These are phyloP conservation scores for Burhinus oedicnemus DNA, from an alignment of 2,113 vertebrate species.

Conservation along the genomic window DNA sequence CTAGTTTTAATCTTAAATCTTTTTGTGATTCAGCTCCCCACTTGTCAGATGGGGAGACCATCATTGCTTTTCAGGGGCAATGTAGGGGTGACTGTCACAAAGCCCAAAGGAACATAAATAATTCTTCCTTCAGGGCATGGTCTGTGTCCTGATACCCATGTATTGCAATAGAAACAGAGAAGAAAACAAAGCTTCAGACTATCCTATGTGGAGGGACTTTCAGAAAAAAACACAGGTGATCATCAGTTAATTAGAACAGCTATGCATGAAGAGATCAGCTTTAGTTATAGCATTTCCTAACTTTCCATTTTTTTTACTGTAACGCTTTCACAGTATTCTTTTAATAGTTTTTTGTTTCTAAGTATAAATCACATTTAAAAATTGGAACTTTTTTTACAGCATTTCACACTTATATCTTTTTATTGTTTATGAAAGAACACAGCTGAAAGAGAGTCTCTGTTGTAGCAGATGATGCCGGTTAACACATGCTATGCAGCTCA, in stretches of 20 bases:
- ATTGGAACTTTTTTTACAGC: background rate
- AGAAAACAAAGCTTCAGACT: background rate
- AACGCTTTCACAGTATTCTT: background rate
- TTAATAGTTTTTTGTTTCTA: background rate
- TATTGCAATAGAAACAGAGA: background rate
- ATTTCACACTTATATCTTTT: background rate
- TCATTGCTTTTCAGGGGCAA: background rate
- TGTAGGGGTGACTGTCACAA: background rate
- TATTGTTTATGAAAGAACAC: background rate
- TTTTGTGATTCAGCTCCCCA: background rate
- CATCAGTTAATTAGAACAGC: background rate
- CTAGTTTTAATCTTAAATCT: background rate
- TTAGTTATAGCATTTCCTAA: background rate
- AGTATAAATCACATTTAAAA: background rate
- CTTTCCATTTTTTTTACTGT: background rate
- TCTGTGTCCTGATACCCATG: background rate
- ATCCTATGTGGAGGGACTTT: background rate
- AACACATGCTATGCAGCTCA: background rate
- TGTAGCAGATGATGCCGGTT: background rate
- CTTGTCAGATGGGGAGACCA: background rate
- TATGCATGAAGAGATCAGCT: background rate
- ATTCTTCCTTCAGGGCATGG: background rate
- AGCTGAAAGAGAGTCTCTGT: slow-evolving; percentile 4
- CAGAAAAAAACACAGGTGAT: background rate
- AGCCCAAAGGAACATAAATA: background rate